A percentile compares a stretch with the other conserved stretches of the same genome.
phyloP scores from a whole-genome alignment of 2,797 vertebrate genomes.

The Acipenser oxyrinchus region DNA sequence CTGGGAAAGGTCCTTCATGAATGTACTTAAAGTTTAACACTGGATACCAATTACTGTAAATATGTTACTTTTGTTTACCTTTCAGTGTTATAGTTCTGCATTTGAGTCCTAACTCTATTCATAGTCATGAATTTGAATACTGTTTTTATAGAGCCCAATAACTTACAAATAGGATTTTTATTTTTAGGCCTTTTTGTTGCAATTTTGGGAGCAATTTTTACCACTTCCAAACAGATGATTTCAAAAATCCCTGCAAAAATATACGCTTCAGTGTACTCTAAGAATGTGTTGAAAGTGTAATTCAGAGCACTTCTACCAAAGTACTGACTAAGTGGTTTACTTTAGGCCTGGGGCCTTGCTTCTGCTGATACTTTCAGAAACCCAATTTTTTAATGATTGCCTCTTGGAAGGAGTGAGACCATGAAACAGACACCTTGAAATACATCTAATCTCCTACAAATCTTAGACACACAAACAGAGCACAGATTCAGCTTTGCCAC shows the following conservation, averaged over 20 bases:
- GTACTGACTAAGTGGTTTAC: slow-evolving; percentile 26
- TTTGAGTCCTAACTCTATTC: too few species aligned
- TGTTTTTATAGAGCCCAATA: too few species aligned
- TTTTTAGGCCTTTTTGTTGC: too few species aligned
- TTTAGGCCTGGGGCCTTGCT: slow-evolving; percentile 38
- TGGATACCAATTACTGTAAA: slow-evolving; percentile 11
- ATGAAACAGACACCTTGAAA: slow-evolving; percentile 47
- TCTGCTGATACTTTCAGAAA: slow-evolving; percentile 70
- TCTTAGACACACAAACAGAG: slow-evolving; percentile 27
- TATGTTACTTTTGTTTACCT: slow-evolving; percentile 16
- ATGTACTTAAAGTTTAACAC: not conserved
- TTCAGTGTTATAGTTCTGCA: not conserved
- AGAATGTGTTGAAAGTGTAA: slow-evolving; percentile 9
- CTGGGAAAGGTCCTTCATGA: slow-evolving; percentile 2
- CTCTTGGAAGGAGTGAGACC: slow-evolving; percentile 39
- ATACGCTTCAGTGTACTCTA: not conserved
- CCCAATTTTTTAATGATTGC: slow-evolving; percentile 66
- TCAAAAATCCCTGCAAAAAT: not conserved
- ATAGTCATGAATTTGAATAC: too few species aligned
- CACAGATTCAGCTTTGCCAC: slow-evolving; percentile 30
- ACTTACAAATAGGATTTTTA: too few species aligned
- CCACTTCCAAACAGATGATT: too few species aligned
- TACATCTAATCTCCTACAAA: slow-evolving; percentile 38
- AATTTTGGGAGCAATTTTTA: too few species aligned
- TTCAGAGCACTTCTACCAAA: slow-evolving; percentile 29